Percentiles rank a stretch among this genome's conserved stretches.
These are phyloP conservation scores for Lineus longissimus DNA, from an alignment of 1,140 invertebrate genomes.

Conservation along the genomic window DNA sequence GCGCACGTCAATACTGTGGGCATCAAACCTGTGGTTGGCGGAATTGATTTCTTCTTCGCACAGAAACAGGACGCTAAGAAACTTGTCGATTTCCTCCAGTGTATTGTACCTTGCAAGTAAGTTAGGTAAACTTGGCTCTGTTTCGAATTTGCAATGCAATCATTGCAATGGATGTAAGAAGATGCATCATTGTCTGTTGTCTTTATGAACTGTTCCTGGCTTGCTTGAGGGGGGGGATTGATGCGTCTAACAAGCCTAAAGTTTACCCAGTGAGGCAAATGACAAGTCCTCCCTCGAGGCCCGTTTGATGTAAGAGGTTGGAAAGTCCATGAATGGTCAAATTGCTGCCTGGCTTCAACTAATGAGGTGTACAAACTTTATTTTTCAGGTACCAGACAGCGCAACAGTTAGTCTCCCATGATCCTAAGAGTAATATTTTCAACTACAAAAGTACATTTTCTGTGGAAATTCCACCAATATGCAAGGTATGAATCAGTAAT, in stretches of 20 bases:
- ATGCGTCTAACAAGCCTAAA: too few species aligned
- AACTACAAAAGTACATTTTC: conserved; percentile 85
- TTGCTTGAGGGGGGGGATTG: too few species aligned
- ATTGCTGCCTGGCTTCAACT: too few species aligned
- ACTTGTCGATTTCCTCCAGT: conserved; percentile 88
- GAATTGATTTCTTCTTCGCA: conserved; percentile 93
- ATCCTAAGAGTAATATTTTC: conserved; percentile 93
- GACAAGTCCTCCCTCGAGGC: too few species aligned
- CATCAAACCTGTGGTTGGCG: conserved; percentile 87
- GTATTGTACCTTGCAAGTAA: conserved; percentile 72
- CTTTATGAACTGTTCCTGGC: too few species aligned
- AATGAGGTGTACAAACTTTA: background rate
- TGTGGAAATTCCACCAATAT: conserved; percentile 94
- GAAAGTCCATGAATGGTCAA: too few species aligned
- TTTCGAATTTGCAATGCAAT: too few species aligned
- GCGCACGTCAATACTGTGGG: conserved; percentile 87
- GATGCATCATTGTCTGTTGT: too few species aligned
- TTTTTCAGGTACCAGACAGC: conserved; percentile 75
- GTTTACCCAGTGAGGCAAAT: too few species aligned
- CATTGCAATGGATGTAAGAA: too few species aligned
- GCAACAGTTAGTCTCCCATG: conserved; percentile 95
- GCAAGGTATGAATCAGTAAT: conserved; percentile 63
- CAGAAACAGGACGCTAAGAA: conserved; percentile 87
- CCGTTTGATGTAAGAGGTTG: too few species aligned
- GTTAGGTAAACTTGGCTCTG: conserved; percentile 18